Conservation (phyloP, 2,113 vertebrate species). For the Equus quagga region DNA sequence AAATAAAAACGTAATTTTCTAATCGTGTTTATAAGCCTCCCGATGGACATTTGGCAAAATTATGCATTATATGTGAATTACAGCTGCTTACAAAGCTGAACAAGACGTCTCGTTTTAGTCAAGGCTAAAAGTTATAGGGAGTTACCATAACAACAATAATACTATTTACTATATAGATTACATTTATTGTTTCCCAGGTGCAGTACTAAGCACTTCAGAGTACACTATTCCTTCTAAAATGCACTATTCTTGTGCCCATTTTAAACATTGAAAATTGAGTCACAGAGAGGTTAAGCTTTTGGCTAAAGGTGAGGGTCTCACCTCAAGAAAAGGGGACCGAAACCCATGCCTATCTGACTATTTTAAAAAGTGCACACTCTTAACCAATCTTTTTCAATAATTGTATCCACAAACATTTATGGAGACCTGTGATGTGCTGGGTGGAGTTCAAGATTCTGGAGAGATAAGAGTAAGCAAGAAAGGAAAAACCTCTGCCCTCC, state of each 20-base stretch:
- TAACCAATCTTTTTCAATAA: not conserved
- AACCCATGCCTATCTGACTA: not conserved
- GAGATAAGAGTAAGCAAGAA: not conserved
- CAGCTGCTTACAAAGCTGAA: not conserved
- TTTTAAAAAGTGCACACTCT: not conserved
- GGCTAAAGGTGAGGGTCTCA: not conserved
- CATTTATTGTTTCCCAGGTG: not conserved
- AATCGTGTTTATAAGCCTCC: not conserved
- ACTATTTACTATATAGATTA: not conserved
- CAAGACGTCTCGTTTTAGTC: not conserved
- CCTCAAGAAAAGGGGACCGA: not conserved
- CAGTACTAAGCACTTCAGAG: not conserved
- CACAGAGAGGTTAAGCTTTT: not conserved
- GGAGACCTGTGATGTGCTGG: not conserved
- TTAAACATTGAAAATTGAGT: not conserved
- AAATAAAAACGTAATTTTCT: constrained; percentile 15
- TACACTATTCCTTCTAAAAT: not conserved
- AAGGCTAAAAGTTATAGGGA: not conserved
- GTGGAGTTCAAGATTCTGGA: not conserved
- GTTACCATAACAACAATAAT: not conserved
- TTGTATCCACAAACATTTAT: not conserved
- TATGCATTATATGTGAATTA: not conserved
- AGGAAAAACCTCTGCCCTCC: not conserved
- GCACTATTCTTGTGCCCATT: not conserved
- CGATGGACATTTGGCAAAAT: constrained; percentile 37